Conservation (phyloP, 1,140 invertebrate genomes). For the Zaprionus ghesquierei region DNA sequence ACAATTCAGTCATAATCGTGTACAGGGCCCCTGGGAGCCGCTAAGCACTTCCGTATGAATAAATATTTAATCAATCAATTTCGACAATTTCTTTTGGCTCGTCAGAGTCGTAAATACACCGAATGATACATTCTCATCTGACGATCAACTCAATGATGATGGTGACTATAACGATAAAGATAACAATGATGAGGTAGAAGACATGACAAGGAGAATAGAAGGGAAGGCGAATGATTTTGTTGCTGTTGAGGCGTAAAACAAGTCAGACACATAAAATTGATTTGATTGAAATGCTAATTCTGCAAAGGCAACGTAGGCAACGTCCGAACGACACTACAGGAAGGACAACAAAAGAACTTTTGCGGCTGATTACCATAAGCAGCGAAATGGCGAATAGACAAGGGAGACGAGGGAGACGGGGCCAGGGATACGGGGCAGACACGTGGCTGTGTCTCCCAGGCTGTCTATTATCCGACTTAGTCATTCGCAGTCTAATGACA, state of each 20-base stretch:
- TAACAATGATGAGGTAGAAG: constrained; percentile 7
- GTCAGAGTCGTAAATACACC: constrained; percentile 56
- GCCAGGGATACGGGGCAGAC: constrained; percentile 12
- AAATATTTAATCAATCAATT: constrained; percentile 81
- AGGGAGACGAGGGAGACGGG: background rate
- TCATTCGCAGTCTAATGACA: constrained; percentile 47
- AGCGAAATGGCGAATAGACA: background rate
- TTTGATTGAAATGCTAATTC: constrained; percentile 80
- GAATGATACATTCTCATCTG: constrained; percentile 52
- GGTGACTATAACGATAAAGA: constrained; percentile 10
- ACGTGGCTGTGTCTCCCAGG: constrained; percentile 19
- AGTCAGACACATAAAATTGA: constrained; percentile 76
- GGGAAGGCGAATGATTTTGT: constrained; percentile 22
- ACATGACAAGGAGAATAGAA: background rate
- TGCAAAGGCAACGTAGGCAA: background rate
- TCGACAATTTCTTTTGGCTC: constrained; percentile 64
- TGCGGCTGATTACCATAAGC: constrained; percentile 37
- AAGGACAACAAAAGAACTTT: constrained; percentile 42
- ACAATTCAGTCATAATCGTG: constrained; percentile 39
- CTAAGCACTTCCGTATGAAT: constrained; percentile 73
- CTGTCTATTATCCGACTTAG: constrained; percentile 40
- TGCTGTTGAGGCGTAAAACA: constrained; percentile 64
- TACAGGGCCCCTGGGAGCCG: constrained; percentile 27
- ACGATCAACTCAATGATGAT: constrained; percentile 28
- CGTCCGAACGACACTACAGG: background rate